These are phyloP conservation scores for Nomada fabriciana DNA, from an alignment of 2,888 invertebrate genomes.

Conservation along the genomic window DNA sequence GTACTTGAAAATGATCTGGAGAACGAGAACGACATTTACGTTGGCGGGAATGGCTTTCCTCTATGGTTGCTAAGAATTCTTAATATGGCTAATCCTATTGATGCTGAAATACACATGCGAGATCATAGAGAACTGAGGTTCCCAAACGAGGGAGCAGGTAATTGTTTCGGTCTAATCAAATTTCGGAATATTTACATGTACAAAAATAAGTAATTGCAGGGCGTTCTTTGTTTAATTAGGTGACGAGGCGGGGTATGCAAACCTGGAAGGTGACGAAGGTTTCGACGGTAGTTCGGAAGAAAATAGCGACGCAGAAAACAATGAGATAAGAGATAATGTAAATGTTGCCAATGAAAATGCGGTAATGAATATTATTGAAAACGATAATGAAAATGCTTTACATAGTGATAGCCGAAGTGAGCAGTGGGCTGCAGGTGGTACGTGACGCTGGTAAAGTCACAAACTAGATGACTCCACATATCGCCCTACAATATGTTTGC, in stretches of 20 bases:
- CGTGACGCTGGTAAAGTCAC: constrained; percentile 42
- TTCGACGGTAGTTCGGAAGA: constrained; percentile 72
- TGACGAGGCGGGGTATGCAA: constrained; percentile 42
- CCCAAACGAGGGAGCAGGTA: constrained; percentile 56
- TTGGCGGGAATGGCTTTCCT: constrained; percentile 77
- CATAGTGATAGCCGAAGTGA: constrained; percentile 39
- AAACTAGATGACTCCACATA: constrained; percentile 49
- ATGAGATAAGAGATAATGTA: constrained; percentile 56
- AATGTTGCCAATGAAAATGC: constrained; percentile 40
- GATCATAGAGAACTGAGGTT: constrained; percentile 29
- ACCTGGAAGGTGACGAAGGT: constrained; percentile 64
- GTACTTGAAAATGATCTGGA: constrained; percentile 78
- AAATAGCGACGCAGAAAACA: constrained; percentile 60
- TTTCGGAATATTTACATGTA: neutral
- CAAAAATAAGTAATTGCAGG: neutral
- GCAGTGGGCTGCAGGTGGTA: constrained; percentile 37
- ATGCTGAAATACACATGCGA: constrained; percentile 49
- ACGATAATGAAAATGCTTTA: constrained; percentile 22
- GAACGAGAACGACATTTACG: constrained; percentile 81
- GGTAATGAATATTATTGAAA: constrained; percentile 8
- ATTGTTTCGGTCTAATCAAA: neutral
- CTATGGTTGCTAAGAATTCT: constrained; percentile 77
- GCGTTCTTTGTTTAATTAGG: constrained; percentile 6
- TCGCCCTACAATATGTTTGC: constrained; percentile 26
- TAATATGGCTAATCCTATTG: constrained; percentile 72